Percentiles rank a stretch among this genome's conserved stretches.
Conservation (phyloP, 2,888 invertebrate species). For the Oxyscelio sp. region DNA sequence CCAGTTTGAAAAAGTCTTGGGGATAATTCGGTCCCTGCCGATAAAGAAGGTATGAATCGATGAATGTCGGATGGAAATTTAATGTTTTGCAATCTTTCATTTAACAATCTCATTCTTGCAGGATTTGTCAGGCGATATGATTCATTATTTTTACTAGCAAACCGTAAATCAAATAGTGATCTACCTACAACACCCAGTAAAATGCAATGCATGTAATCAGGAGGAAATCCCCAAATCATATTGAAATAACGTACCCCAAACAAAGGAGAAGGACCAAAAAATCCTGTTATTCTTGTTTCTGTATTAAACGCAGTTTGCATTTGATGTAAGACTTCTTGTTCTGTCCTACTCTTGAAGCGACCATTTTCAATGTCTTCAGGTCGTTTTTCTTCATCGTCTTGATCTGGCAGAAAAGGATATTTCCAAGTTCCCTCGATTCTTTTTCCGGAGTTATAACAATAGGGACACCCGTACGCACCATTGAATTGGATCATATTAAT, state of each 20-base stretch:
- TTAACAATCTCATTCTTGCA: conserved; percentile 1
- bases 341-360: background rate
- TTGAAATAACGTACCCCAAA: conserved; percentile 12
- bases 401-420: conserved; percentile 21
- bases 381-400: background rate
- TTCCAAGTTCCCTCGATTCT: conserved; percentile 13
- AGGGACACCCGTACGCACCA: conserved; percentile 31
- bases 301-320: conserved; percentile 7
- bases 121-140: too few relatives aligned
- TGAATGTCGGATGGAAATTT: conserved; percentile 18
- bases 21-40: too few relatives aligned
- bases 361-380: background rate
- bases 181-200: conserved; percentile 13
- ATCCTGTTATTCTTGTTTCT: conserved; percentile 7
- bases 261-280: conserved; percentile 19
- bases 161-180: conserved; percentile 14
- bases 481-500: conserved; percentile 20
- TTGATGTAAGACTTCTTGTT: conserved; percentile 3
- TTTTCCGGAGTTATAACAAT: conserved; percentile 25
- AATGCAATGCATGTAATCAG: too few relatives aligned
- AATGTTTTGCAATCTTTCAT: background rate
- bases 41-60: background rate
- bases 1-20: too few relatives aligned
- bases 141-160: background rate
- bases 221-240: conserved; percentile 15